phyloP scores from a whole-genome alignment of 1,140 invertebrate species.

The Drosophila bocki region DNA sequence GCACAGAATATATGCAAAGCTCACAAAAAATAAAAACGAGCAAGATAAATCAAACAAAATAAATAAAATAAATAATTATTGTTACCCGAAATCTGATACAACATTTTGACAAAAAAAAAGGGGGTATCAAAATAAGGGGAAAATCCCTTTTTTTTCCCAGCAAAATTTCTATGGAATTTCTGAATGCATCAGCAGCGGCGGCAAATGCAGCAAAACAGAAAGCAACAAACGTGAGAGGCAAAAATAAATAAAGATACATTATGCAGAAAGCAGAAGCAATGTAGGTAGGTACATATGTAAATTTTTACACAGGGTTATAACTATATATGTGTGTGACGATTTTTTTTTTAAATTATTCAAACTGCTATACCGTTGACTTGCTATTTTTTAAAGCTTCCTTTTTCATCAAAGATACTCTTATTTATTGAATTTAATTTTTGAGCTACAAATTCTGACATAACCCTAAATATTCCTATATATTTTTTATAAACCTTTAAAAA shows the following conservation, averaged over 20 bases:
- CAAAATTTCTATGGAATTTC: constrained; percentile 65
- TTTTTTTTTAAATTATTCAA: background rate
- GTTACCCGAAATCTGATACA: constrained; percentile 63
- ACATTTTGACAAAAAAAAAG: constrained; percentile 20
- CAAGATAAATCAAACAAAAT: constrained; percentile 27
- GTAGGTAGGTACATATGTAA: constrained; percentile 11
- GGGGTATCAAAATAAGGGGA: constrained; percentile 2
- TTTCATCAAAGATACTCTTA: background rate
- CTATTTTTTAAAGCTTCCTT: background rate
- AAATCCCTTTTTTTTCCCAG: constrained; percentile 17
- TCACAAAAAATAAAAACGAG: background rate
- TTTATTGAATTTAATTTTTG: no score
- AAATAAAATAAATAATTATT: constrained; percentile 62
- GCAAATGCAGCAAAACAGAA: constrained; percentile 62
- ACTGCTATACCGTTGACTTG: background rate
- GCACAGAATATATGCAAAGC: constrained; percentile 26
- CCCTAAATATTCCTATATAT: background rate
- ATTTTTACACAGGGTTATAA: constrained; percentile 3
- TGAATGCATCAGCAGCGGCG: constrained; percentile 56
- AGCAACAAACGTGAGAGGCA: constrained; percentile 65
- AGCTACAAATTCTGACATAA: background rate
- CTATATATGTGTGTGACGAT: background rate
- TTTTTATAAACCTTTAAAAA: background rate
- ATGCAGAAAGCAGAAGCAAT: constrained; percentile 53
- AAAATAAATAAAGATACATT: constrained; percentile 70